Evolutionary conservation across 1,140 invertebrate species (phyloP).

Genomic region (Coelopa frigida): DNA sequence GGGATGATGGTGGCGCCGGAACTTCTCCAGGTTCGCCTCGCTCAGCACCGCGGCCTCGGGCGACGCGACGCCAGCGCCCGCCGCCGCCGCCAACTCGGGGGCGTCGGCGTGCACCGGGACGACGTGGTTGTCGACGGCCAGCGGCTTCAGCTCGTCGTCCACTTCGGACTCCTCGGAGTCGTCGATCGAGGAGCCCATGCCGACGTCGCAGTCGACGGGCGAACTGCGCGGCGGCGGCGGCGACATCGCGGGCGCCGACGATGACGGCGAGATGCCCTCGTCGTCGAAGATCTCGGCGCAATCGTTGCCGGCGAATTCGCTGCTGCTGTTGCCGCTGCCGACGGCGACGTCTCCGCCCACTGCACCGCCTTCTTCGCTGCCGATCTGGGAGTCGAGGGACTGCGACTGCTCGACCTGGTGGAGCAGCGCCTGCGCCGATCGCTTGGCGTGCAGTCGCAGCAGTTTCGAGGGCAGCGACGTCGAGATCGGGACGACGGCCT

Average conservation of each 20-base stretch:
- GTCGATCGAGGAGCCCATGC: slow-evolving; percentile 39
- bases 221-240: slow-evolving; percentile 13
- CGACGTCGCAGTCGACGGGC: slow-evolving; percentile 23
- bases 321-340: slow-evolving; percentile 9
- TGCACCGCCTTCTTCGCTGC: slow-evolving; percentile 25
- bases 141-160: slow-evolving; percentile 39
- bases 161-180: slow-evolving; percentile 41
- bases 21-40: slow-evolving; percentile 36
- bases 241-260: slow-evolving; percentile 30
- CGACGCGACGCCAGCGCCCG: background rate
- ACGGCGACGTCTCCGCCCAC: too few relatives aligned
- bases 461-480: slow-evolving; percentile 37
- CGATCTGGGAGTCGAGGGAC: slow-evolving; percentile 35
- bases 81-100: background rate
- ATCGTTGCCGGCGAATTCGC: too few relatives aligned
- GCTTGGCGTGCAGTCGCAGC: slow-evolving; percentile 31
- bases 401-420: slow-evolving; percentile 20
- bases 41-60: slow-evolving; percentile 21
- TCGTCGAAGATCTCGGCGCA: slow-evolving; percentile 8
- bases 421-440: slow-evolving; percentile 32
- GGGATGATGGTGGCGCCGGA: slow-evolving; percentile 20
- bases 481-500: slow-evolving; percentile 34
- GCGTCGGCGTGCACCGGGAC: slow-evolving; percentile 18
- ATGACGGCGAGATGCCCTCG: slow-evolving; percentile 7
- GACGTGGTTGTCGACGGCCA: slow-evolving; percentile 41